These are phyloP conservation scores for Macroteleia sp. DNA, from an alignment of 2,888 invertebrate species.

Conservation along the genomic window DNA sequence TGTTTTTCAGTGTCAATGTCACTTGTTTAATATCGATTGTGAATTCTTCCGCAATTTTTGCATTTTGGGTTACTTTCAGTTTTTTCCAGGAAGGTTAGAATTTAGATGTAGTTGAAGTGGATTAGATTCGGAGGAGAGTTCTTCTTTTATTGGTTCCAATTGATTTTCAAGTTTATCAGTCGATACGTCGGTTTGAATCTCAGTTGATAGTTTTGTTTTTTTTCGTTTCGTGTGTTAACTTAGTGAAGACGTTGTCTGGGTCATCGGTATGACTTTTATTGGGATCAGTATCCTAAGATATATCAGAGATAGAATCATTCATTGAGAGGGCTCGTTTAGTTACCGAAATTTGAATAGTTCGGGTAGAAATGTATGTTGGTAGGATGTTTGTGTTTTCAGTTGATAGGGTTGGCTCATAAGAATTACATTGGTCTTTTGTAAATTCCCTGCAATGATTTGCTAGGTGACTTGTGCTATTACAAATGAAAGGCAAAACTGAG, in stretches of 20 bases:
- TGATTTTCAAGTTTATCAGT: not conserved
- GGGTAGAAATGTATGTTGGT: not conserved
- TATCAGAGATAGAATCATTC: not conserved
- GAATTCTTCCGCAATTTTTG: not conserved
- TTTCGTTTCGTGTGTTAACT: not conserved
- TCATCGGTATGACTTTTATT: not conserved
- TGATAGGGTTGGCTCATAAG: too few relatives aligned
- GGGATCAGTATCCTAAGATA: not conserved
- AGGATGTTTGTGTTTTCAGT: not conserved
- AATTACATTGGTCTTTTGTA: too few relatives aligned
- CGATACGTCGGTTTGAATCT: not conserved
- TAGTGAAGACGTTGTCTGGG: not conserved
- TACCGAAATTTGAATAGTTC: not conserved
- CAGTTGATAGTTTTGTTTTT: not conserved
- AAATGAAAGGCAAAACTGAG: not conserved
- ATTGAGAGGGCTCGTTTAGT: not conserved
- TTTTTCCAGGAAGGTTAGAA: slow-evolving; percentile 2
- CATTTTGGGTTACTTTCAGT: not conserved
- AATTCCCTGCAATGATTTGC: not conserved
- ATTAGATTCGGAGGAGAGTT: not conserved
- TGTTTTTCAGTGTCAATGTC: not conserved
- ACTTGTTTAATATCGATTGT: not conserved
- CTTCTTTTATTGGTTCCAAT: not conserved
- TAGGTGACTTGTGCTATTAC: slow-evolving; percentile 10
- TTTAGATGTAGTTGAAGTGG: not conserved